phyloP scores from a whole-genome alignment of 30 jellyfish, hydroid and myxozoan genomes.

The Calvadosia cruxmelitensis region DNA sequence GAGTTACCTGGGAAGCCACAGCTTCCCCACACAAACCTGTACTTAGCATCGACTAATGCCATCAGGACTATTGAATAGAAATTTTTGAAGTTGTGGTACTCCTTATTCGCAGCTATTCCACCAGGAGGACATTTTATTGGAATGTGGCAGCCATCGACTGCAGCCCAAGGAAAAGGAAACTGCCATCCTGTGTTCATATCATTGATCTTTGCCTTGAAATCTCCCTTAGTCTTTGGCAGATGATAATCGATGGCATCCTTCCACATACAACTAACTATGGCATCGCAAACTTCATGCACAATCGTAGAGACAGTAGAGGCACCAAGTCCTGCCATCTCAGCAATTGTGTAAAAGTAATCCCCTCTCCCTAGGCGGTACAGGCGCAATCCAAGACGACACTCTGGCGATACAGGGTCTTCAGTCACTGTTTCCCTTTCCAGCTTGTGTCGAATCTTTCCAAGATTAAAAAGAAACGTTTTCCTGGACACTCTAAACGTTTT shows the following conservation, averaged over 20 bases:
- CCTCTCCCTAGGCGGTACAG: slow-evolving; percentile 37
- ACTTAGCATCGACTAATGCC: slow-evolving; percentile 29
- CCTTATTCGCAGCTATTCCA: slow-evolving; percentile 23
- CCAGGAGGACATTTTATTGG: no score
- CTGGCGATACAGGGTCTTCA: slow-evolving; percentile 36
- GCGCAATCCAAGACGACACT: slow-evolving; percentile 11
- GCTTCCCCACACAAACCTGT: slow-evolving; percentile 13
- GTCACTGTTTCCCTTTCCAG: slow-evolving; percentile 8
- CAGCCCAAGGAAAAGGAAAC: slow-evolving; percentile 31
- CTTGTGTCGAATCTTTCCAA: slow-evolving; percentile 6
- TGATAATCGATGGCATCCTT: slow-evolving; percentile 1
- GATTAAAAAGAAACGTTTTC: slow-evolving; percentile 15
- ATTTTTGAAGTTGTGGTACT: slow-evolving; percentile 27
- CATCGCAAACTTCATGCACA: slow-evolving; percentile 9
- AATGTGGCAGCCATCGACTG: slow-evolving; percentile 46
- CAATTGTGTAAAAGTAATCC: slow-evolving; percentile 19
- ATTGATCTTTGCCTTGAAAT: slow-evolving; percentile 13
- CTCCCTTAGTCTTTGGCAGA: slow-evolving; percentile 21
- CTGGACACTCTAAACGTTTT: slow-evolving; percentile 17
- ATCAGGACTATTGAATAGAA: slow-evolving; percentile 14
- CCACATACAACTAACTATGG: slow-evolving; percentile 23
- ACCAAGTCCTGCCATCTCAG: slow-evolving; percentile 29
- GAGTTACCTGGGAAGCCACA: slow-evolving; percentile 28
- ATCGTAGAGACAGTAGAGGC: slow-evolving; percentile 14
- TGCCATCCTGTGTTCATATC: slow-evolving; percentile 27